phyloP scores from a whole-genome alignment of 2,113 vertebrate species.

The Hippocampus zosterae region DNA sequence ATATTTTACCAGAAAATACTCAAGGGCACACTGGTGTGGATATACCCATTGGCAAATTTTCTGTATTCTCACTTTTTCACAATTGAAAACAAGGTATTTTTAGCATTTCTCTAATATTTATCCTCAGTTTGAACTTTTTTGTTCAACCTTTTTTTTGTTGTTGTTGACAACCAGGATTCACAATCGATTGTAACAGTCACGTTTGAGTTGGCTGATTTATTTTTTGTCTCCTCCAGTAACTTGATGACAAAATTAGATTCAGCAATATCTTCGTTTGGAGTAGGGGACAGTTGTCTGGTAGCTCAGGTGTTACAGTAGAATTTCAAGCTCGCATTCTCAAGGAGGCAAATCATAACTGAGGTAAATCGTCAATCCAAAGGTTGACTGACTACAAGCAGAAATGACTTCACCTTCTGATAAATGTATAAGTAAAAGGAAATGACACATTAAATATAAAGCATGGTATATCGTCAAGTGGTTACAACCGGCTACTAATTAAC shows the following conservation, averaged over 20 bases:
- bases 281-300: background rate
- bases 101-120: background rate
- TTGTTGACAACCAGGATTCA: background rate
- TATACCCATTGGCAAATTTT: background rate
- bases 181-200: background rate
- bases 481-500: too few relatives aligned
- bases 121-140: background rate
- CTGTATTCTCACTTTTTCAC: background rate
- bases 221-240: background rate
- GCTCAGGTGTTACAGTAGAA: background rate
- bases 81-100: background rate
- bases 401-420: too few relatives aligned
- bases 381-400: too few relatives aligned
- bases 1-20: constrained; percentile 4
- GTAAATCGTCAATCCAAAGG: too few relatives aligned
- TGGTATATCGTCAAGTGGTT: too few relatives aligned
- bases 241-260: background rate
- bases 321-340: background rate
- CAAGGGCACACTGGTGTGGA: background rate
- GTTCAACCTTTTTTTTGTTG: background rate
- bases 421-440: too few relatives aligned
- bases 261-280: background rate
- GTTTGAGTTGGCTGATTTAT: background rate
- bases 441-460: too few relatives aligned
- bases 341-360: too few relatives aligned